Evolutionary conservation across 1,140 invertebrate genomes (phyloP).

Genomic region (Araneus ventricosus): DNA sequence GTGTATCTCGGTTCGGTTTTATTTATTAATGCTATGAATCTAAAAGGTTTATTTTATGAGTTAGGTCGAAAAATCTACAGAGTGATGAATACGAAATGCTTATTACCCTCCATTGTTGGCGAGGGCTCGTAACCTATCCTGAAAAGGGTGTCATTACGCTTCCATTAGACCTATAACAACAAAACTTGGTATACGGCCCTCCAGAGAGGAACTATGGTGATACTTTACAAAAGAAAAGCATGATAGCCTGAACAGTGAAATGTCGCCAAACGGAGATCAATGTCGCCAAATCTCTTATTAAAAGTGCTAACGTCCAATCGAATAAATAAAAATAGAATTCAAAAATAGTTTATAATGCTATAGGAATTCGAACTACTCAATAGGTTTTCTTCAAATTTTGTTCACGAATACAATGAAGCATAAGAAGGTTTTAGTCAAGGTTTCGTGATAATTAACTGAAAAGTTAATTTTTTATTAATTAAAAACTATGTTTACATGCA

Average conservation of each 20-base stretch:
- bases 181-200: constrained; percentile 12
- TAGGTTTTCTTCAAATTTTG: too few relatives aligned
- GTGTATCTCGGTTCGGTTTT: not conserved
- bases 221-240: not conserved
- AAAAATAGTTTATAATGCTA: too few relatives aligned
- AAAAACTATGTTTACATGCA: too few relatives aligned
- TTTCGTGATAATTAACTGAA: too few relatives aligned
- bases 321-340: not conserved
- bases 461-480: too few relatives aligned
- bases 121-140: constrained; percentile 42
- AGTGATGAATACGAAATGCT: constrained; percentile 55
- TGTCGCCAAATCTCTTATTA: not conserved
- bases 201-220: not conserved
- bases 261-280: not conserved
- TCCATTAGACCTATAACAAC: constrained; percentile 45
- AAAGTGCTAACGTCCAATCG: not conserved
- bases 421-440: too few relatives aligned
- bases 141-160: constrained; percentile 53
- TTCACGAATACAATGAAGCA: too few relatives aligned
- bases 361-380: too few relatives aligned
- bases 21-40: constrained; percentile 1
- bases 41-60: not conserved
- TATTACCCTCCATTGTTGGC: constrained; percentile 41
- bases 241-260: not conserved
- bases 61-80: not conserved